Conservation (phyloP, 2,113 vertebrate species). For the Pluvialis apricaria region DNA sequence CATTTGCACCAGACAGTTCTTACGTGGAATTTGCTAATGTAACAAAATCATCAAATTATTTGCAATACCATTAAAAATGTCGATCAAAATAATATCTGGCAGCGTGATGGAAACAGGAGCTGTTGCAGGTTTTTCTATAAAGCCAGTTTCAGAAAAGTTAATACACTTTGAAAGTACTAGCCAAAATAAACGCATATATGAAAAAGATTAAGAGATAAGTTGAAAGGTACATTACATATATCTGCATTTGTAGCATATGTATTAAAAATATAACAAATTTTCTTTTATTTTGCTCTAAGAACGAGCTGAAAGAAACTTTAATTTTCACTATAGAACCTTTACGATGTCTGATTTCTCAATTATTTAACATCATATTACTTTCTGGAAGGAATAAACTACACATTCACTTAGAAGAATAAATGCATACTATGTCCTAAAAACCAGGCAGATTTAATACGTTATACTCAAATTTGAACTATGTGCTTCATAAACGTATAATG, state of each 20-base stretch:
- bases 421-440: background rate
- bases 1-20: background rate
- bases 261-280: background rate
- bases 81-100: background rate
- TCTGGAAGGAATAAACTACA: background rate
- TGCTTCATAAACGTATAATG: background rate
- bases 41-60: background rate
- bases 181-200: background rate
- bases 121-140: background rate
- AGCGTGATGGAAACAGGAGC: accelerated
- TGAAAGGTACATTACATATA: background rate
- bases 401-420: background rate
- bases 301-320: background rate
- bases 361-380: background rate
- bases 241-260: background rate
- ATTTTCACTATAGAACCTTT: background rate
- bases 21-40: background rate
- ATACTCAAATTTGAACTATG: background rate
- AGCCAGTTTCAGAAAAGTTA: background rate
- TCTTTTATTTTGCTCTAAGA: background rate
- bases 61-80: background rate
- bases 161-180: background rate
- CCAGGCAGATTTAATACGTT: background rate
- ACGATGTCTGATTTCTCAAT: background rate
- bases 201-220: background rate